phyloP scores from a whole-genome alignment of 2,797 vertebrate species.

The Harpagifer antarcticus region DNA sequence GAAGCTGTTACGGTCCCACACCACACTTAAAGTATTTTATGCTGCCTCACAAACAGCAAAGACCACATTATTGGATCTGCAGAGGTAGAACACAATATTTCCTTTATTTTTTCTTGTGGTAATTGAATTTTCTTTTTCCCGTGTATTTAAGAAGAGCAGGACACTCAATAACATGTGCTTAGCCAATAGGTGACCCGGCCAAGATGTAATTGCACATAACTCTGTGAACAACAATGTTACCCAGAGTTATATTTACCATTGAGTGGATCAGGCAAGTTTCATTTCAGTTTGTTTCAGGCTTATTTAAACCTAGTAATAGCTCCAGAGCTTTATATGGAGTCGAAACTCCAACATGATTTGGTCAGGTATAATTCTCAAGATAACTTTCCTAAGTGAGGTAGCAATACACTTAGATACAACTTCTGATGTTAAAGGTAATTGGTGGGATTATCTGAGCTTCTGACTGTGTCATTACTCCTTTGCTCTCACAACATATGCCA shows the following conservation, averaged over 20 bases:
- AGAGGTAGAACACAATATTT: constrained; percentile 28
- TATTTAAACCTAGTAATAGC: constrained; percentile 4
- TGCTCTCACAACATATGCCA: background rate
- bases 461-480: constrained; percentile 13
- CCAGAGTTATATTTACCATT: constrained; percentile 1
- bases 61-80: constrained; percentile 18
- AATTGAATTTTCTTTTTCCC: background rate
- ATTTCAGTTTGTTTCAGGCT: constrained; percentile 33
- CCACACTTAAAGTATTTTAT: constrained; percentile 45
- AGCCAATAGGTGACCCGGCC: constrained; percentile 12
- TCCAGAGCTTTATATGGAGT: constrained; percentile 20
- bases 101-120: background rate
- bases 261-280: background rate
- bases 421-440: constrained; percentile 3
- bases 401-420: background rate
- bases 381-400: constrained; percentile 11
- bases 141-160: background rate
- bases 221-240: constrained; percentile 17
- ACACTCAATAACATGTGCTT: background rate
- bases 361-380: constrained; percentile 28
- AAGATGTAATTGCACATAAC: constrained; percentile 19
- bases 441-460: constrained; percentile 7
- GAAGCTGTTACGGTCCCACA: constrained; percentile 43
- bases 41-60: constrained; percentile 18
- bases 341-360: constrained; percentile 26